A percentile compares a stretch with the other conserved stretches of the same genome.
These are phyloP conservation scores for Trichechus manatus DNA, from an alignment of 2,113 vertebrate genomes.

Conservation along the genomic window DNA sequence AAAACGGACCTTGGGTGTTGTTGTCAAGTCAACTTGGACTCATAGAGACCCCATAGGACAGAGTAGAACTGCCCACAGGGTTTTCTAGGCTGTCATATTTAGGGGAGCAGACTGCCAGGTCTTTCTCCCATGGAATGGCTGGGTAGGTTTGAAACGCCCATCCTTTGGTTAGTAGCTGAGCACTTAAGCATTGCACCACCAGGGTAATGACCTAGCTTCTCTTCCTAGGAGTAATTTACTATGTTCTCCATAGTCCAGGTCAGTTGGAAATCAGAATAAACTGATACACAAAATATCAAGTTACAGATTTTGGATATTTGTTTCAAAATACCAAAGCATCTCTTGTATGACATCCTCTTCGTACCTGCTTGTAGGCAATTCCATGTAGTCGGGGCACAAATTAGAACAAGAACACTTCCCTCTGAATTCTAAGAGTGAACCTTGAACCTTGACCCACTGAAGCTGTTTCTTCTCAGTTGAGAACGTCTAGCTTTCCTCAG, in stretches of 20 bases:
- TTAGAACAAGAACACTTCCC: background rate
- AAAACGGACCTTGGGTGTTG: background rate
- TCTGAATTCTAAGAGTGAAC: background rate
- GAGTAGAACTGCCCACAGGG: background rate
- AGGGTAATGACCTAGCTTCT: too few relatives aligned
- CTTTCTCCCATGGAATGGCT: background rate
- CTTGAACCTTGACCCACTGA: background rate
- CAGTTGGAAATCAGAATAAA: background rate
- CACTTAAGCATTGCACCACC: background rate
- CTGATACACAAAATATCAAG: background rate
- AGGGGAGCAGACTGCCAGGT: background rate
- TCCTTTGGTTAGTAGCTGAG: background rate
- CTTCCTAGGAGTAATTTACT: background rate
- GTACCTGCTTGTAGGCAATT: rapidly evolving
- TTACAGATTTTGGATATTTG: background rate
- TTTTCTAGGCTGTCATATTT: background rate
- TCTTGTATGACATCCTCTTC: too few relatives aligned
- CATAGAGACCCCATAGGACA: background rate
- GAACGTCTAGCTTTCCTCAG: background rate
- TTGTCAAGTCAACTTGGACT: background rate
- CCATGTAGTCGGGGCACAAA: rapidly evolving
- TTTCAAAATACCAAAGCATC: background rate
- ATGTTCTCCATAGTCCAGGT: rapidly evolving
- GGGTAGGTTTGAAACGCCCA: background rate
- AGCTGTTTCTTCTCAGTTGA: background rate